Evolutionary conservation across 2,113 vertebrate species (phyloP).

Genomic region (Rafetus swinhoei): DNA sequence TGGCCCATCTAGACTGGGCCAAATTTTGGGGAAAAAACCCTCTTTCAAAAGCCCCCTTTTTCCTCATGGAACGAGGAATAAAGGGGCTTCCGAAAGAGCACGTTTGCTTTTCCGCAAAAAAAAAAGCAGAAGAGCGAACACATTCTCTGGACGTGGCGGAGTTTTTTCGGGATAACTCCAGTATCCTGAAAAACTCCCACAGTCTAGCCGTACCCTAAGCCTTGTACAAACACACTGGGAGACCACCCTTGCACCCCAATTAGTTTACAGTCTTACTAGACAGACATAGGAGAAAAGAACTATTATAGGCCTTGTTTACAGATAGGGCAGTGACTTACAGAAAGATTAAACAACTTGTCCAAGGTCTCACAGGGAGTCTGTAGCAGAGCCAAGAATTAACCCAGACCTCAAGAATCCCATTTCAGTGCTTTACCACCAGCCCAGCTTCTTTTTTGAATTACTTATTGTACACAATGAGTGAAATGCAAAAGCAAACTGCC

Average conservation of each 20-base stretch:
- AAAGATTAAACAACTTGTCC: not conserved
- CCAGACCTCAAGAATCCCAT: not conserved
- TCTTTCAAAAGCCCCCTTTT: no score
- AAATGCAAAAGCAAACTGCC: slow-evolving; percentile 17
- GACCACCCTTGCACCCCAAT: not conserved
- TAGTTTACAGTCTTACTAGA: not conserved
- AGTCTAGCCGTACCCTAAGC: not conserved
- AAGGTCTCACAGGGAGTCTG: accelerated
- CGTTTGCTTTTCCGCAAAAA: no score
- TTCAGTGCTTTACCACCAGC: not conserved
- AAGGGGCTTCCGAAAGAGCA: no score
- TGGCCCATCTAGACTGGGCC: no score
- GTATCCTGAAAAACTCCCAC: no score
- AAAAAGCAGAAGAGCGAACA: no score
- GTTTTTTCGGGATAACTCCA: no score
- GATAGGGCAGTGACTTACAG: not conserved
- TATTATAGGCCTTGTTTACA: not conserved
- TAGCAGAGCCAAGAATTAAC: not conserved
- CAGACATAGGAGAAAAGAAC: not conserved
- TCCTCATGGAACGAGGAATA: no score
- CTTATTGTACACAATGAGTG: not conserved
- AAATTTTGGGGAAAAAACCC: no score
- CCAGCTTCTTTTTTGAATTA: not conserved
- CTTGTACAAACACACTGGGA: not conserved
- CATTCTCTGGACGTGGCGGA: no score